Evolutionary conservation across 2,113 vertebrate genomes (phyloP), one percentile per base, ranked within the genome.

Genomic region (Crotalus horridus): DNA sequence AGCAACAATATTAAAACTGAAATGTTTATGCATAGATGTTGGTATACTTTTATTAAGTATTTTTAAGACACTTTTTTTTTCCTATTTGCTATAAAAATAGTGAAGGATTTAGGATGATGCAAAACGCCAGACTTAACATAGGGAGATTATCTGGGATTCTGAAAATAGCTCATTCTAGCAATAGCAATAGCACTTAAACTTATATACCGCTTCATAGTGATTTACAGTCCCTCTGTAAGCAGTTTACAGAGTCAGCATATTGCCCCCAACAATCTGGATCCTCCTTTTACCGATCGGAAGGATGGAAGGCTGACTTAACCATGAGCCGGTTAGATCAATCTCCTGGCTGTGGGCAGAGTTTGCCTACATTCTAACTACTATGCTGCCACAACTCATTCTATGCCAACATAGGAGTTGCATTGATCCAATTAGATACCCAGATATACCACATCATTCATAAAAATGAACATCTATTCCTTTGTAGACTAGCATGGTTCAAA

Each of bases 1-100:
- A n/a, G 26, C 53, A 39, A 92, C 10, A 29, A 26, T 88, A 53
- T 64, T 53, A 88, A 88, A 88, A 43, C 43, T 55, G 21, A 59
- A 55, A 24, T 88, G 93, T 96, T 93, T 93, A 6, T 5, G 21
- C 2, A 33, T 8, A 58, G 21, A 61, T 23, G 54, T 24, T 86
- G 48, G 51, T 39, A 81, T 81, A 81, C 17, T 81, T 39, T 20
- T 43, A 43, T 43, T 81, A 81, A 3, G 3, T 43, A 43, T 81
- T 43, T 81, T 81, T 81, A 21, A 81, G 20, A 81, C 39, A 21
- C 33, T 21, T 81, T 81, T 29, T 29, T 15, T 56, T 43, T 39
- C 7, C 17, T 81, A 43, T 81, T 81, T 43, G 74, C 20, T 81
- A 43, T 81, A 81, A 81, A 43, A 21, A 43, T 43, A 43, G 2